Conservation (phyloP, 2,797 vertebrate genomes). For the Urocyon cinereoargenteus region DNA sequence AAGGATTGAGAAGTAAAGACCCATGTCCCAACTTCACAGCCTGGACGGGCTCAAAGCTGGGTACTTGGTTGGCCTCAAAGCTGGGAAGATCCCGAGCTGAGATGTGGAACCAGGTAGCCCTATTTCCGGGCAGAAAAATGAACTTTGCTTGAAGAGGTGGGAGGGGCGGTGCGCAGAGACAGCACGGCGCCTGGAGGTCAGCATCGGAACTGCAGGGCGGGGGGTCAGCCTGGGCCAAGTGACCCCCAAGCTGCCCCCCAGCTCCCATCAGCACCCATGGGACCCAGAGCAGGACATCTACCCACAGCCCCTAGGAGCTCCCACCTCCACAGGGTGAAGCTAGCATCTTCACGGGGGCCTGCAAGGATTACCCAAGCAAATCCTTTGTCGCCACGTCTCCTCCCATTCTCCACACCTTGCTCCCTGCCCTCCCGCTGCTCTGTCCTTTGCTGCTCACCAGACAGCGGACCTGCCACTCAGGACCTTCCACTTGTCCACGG, state of each 20-base stretch:
- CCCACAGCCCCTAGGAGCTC: not conserved
- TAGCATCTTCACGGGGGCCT: not conserved
- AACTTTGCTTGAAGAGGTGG: not conserved
- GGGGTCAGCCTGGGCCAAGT: not conserved
- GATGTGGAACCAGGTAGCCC: not conserved
- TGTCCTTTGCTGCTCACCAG: not conserved
- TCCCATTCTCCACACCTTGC: no score
- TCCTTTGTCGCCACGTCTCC: not conserved
- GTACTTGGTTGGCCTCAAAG: not conserved
- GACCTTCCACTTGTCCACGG: not conserved
- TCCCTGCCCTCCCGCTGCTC: rapidly evolving
- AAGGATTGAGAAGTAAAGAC: not conserved
- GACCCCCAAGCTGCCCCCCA: not conserved
- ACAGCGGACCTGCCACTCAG: not conserved
- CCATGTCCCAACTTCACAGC: not conserved
- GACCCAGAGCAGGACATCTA: not conserved
- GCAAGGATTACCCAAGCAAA: not conserved
- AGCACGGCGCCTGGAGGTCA: not conserved
- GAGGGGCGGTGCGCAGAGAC: not conserved
- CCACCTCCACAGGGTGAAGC: not conserved
- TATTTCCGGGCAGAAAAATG: not conserved
- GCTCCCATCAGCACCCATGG: not conserved
- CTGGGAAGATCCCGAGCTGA: not conserved
- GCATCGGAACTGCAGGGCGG: not conserved
- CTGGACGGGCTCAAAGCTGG: not conserved